Evolutionary conservation across 2,797 vertebrate species (phyloP).

Genomic region (Gymnodraco acuticeps): DNA sequence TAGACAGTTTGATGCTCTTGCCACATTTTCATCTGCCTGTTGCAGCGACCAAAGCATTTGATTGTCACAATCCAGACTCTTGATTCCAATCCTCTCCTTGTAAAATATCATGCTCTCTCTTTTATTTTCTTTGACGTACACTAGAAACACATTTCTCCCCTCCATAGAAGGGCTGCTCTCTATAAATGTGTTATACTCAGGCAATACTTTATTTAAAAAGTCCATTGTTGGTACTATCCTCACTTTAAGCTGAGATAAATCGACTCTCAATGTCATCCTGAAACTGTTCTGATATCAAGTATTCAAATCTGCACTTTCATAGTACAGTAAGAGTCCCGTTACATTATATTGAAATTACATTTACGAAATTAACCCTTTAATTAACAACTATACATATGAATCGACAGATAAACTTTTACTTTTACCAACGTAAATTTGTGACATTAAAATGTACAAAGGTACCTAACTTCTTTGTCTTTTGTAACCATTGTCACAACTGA

Average conservation of each 20-base stretch:
- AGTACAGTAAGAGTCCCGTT: background rate
- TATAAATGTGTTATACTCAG: constrained; percentile 7
- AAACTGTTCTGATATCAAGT: background rate
- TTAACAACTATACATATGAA: background rate
- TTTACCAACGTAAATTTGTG: background rate
- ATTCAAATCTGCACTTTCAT: constrained; percentile 5
- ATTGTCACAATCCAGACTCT: constrained; percentile 29
- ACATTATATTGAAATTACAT: no score
- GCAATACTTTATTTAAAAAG: background rate
- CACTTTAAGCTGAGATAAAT: constrained; percentile 14
- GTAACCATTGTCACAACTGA: constrained; percentile 52
- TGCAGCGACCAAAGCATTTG: constrained; percentile 22
- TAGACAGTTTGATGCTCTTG: constrained; percentile 11
- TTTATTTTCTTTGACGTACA: constrained; percentile 29
- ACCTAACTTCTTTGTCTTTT: constrained; percentile 12
- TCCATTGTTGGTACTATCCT: background rate
- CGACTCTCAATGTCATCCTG: background rate
- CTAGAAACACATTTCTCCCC: constrained; percentile 23
- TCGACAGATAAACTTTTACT: no score
- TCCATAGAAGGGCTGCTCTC: background rate
- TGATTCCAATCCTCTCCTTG: constrained; percentile 41
- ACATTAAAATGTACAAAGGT: constrained; percentile 46
- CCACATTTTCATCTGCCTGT: constrained; percentile 22
- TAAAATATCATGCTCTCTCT: constrained; percentile 3
- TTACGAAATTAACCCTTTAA: background rate